These are phyloP conservation scores for Hippocampus abdominalis DNA, from an alignment of 2,113 vertebrate genomes.

Conservation along the genomic window DNA sequence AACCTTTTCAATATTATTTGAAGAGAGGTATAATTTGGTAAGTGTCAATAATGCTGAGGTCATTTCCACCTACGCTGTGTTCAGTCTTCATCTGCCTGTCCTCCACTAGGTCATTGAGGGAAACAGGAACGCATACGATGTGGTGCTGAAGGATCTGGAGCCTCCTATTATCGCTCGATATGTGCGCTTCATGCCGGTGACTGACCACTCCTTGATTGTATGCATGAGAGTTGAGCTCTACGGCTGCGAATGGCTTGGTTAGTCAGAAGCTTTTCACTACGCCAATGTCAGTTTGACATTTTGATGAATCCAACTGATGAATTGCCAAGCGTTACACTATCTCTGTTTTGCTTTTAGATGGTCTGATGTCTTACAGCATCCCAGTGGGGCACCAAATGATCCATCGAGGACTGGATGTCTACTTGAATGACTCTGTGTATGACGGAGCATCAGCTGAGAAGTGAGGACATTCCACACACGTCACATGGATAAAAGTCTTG, in stretches of 20 bases:
- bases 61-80: no score
- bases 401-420: slow-evolving; percentile 80
- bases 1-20: no score
- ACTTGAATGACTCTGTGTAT: slow-evolving; percentile 92
- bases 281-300: background rate
- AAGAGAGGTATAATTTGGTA: no score
- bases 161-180: slow-evolving; percentile 90
- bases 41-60: background rate
- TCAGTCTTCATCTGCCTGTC: background rate
- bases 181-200: slow-evolving; percentile 91
- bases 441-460: slow-evolving; percentile 84
- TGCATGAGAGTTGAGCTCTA: slow-evolving; percentile 97
- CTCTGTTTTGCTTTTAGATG: slow-evolving; percentile 71
- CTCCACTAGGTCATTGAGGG: slow-evolving; percentile 86
- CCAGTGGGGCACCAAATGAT: slow-evolving; percentile 86
- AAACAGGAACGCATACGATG: slow-evolving; percentile 90
- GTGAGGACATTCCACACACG: slow-evolving; percentile 54
- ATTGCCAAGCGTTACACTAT: background rate
- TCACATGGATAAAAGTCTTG: background rate
- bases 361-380: slow-evolving; percentile 87
- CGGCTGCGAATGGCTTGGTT: slow-evolving; percentile 94
- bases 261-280: slow-evolving; percentile 27
- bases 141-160: slow-evolving; percentile 92
- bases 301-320: background rate
- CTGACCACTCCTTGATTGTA: slow-evolving; percentile 88